A percentile compares a stretch with the other conserved stretches of the same genome.
Conservation (phyloP, 2,888 invertebrate species). For the Parnassius glacialis region DNA sequence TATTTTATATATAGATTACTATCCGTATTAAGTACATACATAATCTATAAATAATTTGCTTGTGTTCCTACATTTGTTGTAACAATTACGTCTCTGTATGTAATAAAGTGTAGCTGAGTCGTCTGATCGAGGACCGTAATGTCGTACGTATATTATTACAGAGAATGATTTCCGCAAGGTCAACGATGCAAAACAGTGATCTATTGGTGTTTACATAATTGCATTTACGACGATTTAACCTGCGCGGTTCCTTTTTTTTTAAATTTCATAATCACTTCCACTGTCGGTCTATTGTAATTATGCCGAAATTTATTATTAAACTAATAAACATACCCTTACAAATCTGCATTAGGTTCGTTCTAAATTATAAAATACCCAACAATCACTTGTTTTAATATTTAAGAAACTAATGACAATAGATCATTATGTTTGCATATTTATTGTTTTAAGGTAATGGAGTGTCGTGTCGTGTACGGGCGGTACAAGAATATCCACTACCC, state of each 20-base stretch:
- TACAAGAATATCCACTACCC: too few relatives aligned
- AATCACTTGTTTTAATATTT: too few relatives aligned
- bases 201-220: slow-evolving; percentile 1
- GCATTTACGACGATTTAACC: slow-evolving; percentile 1
- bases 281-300: slow-evolving; percentile 8
- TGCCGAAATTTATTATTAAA: slow-evolving; percentile 3
- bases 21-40: too few relatives aligned
- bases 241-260: slow-evolving; percentile 2
- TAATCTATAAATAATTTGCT: too few relatives aligned
- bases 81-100: too few relatives aligned
- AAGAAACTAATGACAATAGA: not conserved
- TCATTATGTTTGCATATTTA: not conserved
- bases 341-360: too few relatives aligned
- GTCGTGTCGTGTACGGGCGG: too few relatives aligned
- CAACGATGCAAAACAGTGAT: slow-evolving; percentile 2
- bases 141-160: not conserved
- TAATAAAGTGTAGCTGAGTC: too few relatives aligned
- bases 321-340: slow-evolving; percentile 1
- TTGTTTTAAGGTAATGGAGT: not conserved
- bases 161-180: slow-evolving; percentile 9
- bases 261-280: slow-evolving; percentile 16
- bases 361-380: too few relatives aligned
- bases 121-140: not conserved
- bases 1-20: too few relatives aligned
- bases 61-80: too few relatives aligned